Percentiles rank a stretch among this genome's conserved stretches.
phyloP scores from a whole-genome alignment of 2,797 vertebrate genomes.

The Cygnus olor region DNA sequence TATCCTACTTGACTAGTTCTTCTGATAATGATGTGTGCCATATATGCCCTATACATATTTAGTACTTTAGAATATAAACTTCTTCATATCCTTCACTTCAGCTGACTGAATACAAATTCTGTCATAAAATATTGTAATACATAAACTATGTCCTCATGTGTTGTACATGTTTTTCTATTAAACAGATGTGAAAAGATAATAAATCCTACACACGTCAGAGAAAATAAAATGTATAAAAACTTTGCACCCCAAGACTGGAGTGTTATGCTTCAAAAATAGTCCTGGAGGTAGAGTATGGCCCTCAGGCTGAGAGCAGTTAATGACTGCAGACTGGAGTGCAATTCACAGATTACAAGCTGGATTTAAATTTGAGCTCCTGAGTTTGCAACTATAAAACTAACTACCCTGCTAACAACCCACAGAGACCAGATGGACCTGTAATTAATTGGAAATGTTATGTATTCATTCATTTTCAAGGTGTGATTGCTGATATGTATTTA shows the following conservation, averaged over 20 bases:
- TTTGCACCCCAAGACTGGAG: neutral
- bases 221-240: neutral
- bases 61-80: neutral
- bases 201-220: neutral
- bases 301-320: constrained; percentile 22
- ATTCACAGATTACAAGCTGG: neutral
- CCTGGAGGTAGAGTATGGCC: neutral
- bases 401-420: constrained; percentile 19
- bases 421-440: constrained; percentile 51
- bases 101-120: neutral
- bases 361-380: constrained; percentile 6
- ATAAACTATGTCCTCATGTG: neutral
- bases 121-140: neutral
- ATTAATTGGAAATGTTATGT: neutral
- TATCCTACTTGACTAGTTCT: neutral
- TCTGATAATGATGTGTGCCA: neutral
- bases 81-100: neutral
- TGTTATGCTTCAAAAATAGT: neutral
- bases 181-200: neutral
- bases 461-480: neutral
- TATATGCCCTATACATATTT: neutral
- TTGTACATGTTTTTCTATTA: neutral
- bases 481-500: neutral
- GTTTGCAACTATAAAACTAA: neutral
- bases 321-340: neutral